These are phyloP conservation scores for Leptodon cayanensis DNA, from an alignment of 2,797 vertebrate species.

Conservation along the genomic window DNA sequence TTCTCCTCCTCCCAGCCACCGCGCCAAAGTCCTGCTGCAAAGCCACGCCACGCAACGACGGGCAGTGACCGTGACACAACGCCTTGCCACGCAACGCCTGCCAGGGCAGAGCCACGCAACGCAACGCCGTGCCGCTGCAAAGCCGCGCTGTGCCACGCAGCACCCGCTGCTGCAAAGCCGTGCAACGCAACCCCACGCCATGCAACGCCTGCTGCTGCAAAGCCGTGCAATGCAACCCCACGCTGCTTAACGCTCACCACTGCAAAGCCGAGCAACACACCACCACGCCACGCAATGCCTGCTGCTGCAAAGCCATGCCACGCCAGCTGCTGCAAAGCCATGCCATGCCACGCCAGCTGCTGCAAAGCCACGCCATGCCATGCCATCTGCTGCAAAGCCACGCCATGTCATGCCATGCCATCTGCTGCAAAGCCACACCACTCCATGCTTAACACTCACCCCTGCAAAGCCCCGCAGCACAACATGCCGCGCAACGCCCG, in stretches of 20 bases:
- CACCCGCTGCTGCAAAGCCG: too few species aligned
- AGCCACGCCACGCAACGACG: fast-evolving
- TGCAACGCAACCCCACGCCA: too few species aligned
- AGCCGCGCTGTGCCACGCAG: background rate
- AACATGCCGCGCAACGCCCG: fast-evolving
- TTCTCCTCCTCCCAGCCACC: background rate
- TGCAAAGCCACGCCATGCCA: too few species aligned
- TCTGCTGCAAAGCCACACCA: background rate
- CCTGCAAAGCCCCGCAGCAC: background rate
- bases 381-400: too few species aligned
- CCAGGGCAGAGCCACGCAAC: too few species aligned
- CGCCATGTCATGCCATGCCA: fast-evolving
- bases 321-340: too few species aligned
- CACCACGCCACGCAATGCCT: too few species aligned
- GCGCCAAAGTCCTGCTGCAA: background rate
- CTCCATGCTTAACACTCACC: background rate
- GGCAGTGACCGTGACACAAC: fast-evolving
- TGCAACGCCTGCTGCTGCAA: too few species aligned
- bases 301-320: too few species aligned
- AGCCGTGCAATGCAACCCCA: too few species aligned
- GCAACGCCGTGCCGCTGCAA: background rate
- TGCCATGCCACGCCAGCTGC: fast-evolving
- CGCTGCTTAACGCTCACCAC: too few species aligned
- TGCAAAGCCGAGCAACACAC: too few species aligned
- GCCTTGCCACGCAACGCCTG: background rate